A percentile compares a stretch with the other conserved stretches of the same genome.
Conservation (phyloP, 2,888 invertebrate genomes). For the Acrobasis consociella region DNA sequence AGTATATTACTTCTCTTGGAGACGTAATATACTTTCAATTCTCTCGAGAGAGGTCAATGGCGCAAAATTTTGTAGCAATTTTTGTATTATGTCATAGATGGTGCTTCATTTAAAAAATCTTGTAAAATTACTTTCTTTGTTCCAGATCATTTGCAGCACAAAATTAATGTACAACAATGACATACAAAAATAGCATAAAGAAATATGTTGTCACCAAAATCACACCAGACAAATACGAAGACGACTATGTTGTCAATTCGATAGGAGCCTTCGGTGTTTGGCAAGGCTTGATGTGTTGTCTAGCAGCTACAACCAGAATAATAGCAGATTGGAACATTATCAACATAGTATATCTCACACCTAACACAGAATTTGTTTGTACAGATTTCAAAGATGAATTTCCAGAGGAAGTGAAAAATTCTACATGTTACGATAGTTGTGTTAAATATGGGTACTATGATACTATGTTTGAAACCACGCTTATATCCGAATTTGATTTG, state of each 20-base stretch:
- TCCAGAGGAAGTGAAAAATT: slow-evolving; percentile 38
- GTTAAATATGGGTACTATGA: slow-evolving; percentile 45
- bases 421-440: slow-evolving; percentile 55
- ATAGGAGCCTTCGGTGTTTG: slow-evolving; percentile 57
- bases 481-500: slow-evolving; percentile 52
- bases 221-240: slow-evolving; percentile 32
- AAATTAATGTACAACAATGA: slow-evolving; percentile 21
- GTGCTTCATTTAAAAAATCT: too few relatives aligned
- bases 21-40: too few relatives aligned
- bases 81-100: too few relatives aligned
- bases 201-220: slow-evolving; percentile 27
- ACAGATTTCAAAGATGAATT: slow-evolving; percentile 38
- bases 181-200: slow-evolving; percentile 21
- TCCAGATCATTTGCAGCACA: neutral
- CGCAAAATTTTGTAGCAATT: neutral
- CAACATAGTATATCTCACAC: slow-evolving; percentile 52
- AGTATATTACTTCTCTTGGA: too few relatives aligned
- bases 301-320: slow-evolving; percentile 41
- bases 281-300: slow-evolving; percentile 44
- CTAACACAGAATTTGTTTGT: slow-evolving; percentile 51
- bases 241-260: slow-evolving; percentile 55
- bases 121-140: neutral
- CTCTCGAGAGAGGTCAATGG: too few relatives aligned
- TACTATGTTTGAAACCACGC: slow-evolving; percentile 43
- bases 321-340: slow-evolving; percentile 49